Conservation (phyloP, 1,140 invertebrate species). For the Notospermus geniculatus region DNA sequence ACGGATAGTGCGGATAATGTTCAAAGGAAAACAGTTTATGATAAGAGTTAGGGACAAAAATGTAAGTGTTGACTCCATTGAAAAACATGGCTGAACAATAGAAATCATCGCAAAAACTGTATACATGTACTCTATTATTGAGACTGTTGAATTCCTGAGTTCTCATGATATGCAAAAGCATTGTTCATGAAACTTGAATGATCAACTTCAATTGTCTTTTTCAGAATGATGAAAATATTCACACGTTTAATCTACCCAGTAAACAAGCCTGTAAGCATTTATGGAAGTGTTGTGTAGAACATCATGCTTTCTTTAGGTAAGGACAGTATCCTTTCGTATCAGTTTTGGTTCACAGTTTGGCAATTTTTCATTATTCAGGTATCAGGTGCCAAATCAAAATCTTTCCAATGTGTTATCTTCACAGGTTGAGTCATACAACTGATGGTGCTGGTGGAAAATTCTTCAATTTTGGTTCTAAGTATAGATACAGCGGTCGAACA, state of each 20-base stretch:
- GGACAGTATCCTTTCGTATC: background rate
- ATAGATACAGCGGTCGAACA: constrained; percentile 69
- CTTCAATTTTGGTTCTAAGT: constrained; percentile 70
- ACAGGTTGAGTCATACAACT: constrained; percentile 38
- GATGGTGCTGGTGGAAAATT: constrained; percentile 63
- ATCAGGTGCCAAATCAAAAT: too few species aligned
- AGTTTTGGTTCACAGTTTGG: background rate
- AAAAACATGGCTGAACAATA: too few species aligned
- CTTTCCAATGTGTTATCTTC: too few species aligned
- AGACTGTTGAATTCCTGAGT: too few species aligned
- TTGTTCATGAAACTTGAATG: constrained; percentile 27
- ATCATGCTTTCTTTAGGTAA: constrained; percentile 83
- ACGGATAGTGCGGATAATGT: constrained; percentile 92
- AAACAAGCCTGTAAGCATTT: constrained; percentile 96
- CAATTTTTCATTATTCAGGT: constrained; percentile 9
- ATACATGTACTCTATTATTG: too few species aligned
- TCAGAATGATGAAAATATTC: constrained; percentile 90
- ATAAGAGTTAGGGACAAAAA: constrained; percentile 92
- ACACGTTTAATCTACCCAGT: constrained; percentile 58
- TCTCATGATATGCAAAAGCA: constrained; percentile 25
- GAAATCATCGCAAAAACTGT: too few species aligned
- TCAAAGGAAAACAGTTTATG: constrained; percentile 90
- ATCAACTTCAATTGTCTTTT: constrained; percentile 28
- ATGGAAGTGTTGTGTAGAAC: constrained; percentile 97
- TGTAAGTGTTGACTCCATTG: constrained; percentile 69